phyloP scores from a whole-genome alignment of 2,113 vertebrate species.

The Psilopogon haemacephalus region DNA sequence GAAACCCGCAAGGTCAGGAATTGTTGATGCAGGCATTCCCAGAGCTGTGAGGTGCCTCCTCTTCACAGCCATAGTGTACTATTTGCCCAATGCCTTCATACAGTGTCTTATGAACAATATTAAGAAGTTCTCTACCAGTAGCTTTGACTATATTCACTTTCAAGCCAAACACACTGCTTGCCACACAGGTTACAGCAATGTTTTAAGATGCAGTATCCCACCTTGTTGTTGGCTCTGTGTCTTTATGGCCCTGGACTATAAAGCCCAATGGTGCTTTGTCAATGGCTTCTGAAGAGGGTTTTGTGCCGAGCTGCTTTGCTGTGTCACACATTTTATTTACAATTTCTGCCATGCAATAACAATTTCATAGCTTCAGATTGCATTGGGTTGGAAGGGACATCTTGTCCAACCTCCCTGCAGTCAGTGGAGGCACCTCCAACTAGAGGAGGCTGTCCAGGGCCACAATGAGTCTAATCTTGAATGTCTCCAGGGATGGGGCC shows the following conservation, averaged over 20 bases:
- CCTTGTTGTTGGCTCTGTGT: not conserved
- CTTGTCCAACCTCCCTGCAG: no score
- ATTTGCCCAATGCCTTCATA: not conserved
- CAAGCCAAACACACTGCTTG: not conserved
- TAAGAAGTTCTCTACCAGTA: not conserved
- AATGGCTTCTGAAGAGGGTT: not conserved
- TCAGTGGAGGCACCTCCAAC: no score
- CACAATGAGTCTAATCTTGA: no score
- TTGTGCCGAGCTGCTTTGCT: not conserved
- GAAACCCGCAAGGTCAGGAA: not conserved
- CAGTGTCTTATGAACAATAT: not conserved
- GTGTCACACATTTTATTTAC: not conserved
- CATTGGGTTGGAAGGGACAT: no score
- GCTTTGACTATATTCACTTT: not conserved
- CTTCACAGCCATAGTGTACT: not conserved
- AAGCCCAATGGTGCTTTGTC: not conserved
- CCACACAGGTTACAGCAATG: not conserved
- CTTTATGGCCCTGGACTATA: not conserved
- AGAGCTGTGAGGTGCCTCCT: not conserved
- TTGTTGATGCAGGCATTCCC: not conserved
- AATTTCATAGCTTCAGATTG: not conserved
- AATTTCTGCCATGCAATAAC: not conserved
- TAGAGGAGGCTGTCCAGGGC: no score
- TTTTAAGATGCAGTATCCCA: not conserved
- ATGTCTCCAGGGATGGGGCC: no score